phyloP scores from a whole-genome alignment of 1,140 invertebrate genomes.

The Drosophila parvula region DNA sequence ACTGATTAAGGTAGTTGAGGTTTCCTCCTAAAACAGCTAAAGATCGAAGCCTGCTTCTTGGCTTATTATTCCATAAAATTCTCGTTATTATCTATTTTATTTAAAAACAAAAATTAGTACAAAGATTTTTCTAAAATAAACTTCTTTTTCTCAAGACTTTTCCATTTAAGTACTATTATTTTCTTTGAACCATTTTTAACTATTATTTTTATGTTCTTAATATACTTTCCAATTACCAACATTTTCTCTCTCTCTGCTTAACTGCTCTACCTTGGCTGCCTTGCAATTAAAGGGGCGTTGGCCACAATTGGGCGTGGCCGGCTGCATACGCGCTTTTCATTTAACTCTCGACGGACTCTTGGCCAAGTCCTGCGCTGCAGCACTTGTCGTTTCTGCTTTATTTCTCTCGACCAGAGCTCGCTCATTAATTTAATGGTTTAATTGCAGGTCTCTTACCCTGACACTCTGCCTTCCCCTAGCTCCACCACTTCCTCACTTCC shows the following conservation, averaged over 20 bases:
- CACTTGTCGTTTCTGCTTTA: constrained; percentile 40
- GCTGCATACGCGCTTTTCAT: constrained; percentile 74
- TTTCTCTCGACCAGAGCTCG: constrained; percentile 57
- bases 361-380: constrained; percentile 29
- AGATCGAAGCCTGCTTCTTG: too few species aligned
- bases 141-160: too few species aligned
- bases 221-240: too few species aligned
- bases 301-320: constrained; percentile 64
- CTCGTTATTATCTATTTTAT: too few species aligned
- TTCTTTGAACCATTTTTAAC: too few species aligned
- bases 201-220: too few species aligned
- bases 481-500: background rate
- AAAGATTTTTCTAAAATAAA: too few species aligned
- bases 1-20: too few species aligned
- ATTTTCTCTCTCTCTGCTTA: constrained; percentile 4
- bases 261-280: constrained; percentile 25
- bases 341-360: constrained; percentile 39
- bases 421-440: constrained; percentile 81
- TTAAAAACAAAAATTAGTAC: too few species aligned
- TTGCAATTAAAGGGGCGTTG: constrained; percentile 73
- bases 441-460: constrained; percentile 57
- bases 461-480: background rate
- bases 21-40: too few species aligned
- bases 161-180: too few species aligned
- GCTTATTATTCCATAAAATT: too few species aligned